Conservation (phyloP, 2,797 vertebrate genomes). For the Typhlichthys subterraneus region DNA sequence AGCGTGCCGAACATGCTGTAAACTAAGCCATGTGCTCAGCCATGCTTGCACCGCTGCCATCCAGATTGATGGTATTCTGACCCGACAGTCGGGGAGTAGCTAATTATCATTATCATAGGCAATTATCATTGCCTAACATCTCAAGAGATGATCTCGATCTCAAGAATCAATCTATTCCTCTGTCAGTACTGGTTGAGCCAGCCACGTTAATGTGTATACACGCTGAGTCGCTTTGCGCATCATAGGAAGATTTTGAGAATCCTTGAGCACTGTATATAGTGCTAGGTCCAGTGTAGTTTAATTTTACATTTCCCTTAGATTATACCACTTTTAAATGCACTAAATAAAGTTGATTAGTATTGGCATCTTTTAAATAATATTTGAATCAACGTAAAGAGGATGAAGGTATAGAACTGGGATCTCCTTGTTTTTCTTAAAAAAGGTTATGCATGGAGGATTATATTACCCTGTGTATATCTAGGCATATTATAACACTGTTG, state of each 20-base stretch:
- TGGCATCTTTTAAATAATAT: too few relatives aligned
- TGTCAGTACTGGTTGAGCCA: constrained; percentile 30
- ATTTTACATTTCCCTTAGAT: too few relatives aligned
- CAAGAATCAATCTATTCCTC: constrained; percentile 27
- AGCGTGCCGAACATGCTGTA: constrained; percentile 46
- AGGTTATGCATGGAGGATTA: too few relatives aligned
- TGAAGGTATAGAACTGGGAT: too few relatives aligned
- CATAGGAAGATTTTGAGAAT: not conserved
- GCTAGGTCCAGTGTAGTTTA: too few relatives aligned
- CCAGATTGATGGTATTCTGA: constrained; percentile 65
- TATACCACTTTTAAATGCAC: too few relatives aligned
- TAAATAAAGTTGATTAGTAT: too few relatives aligned
- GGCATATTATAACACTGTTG: too few relatives aligned
- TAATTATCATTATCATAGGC: not conserved
- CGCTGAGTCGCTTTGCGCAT: constrained; percentile 1
- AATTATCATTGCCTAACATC: not conserved
- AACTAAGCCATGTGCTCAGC: constrained; percentile 61
- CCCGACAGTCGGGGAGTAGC: constrained; percentile 1
- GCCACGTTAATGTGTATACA: constrained; percentile 9
- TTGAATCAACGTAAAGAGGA: too few relatives aligned
- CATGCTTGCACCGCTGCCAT: constrained; percentile 44
- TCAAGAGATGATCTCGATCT: constrained; percentile 1
- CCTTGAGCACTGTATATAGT: too few relatives aligned
- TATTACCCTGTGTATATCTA: too few relatives aligned
- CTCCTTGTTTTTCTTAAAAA: too few relatives aligned